A percentile compares a stretch with the other conserved stretches of the same genome.
Conservation (phyloP, 2,888 invertebrate genomes). For the Hydroisotoma schaefferi region DNA sequence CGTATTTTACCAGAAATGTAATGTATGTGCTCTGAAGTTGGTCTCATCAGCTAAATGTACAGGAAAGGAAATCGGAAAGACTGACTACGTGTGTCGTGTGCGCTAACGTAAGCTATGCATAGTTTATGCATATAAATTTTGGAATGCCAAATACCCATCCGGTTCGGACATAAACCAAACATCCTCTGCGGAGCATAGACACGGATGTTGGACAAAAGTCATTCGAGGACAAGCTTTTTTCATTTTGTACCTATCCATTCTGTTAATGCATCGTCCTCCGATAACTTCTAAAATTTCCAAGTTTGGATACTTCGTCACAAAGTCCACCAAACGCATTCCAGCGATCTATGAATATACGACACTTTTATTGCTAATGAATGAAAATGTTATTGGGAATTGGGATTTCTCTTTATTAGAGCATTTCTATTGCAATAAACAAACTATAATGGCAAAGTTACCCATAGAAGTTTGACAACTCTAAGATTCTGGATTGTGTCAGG, state of each 20-base stretch:
- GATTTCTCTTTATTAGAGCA: neutral
- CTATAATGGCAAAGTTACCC: conserved; percentile 15
- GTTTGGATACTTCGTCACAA: neutral
- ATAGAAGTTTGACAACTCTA: conserved; percentile 16
- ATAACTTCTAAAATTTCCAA: conserved; percentile 17
- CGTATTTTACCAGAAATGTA: too few species aligned
- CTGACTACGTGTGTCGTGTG: too few species aligned
- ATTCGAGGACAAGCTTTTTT: neutral
- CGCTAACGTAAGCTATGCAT: too few species aligned
- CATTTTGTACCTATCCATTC: conserved; percentile 10
- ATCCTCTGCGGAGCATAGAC: conserved; percentile 20
- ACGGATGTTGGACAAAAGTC: conserved; percentile 1
- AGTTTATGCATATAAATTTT: conserved; percentile 19
- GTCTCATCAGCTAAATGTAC: too few species aligned
- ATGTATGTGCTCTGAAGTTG: too few species aligned
- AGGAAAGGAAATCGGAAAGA: too few species aligned
- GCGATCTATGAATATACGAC: neutral
- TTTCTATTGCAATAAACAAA: neutral
- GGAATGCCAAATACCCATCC: conserved; percentile 7
- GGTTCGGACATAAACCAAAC: conserved; percentile 24
- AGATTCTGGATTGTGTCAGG: neutral
- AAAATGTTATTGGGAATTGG: neutral
- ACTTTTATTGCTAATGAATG: too few species aligned
- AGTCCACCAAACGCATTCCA: neutral
- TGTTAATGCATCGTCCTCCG: conserved; percentile 17